Evolutionary conservation across 2,113 vertebrate genomes (phyloP).

Genomic region (Riparia riparia): DNA sequence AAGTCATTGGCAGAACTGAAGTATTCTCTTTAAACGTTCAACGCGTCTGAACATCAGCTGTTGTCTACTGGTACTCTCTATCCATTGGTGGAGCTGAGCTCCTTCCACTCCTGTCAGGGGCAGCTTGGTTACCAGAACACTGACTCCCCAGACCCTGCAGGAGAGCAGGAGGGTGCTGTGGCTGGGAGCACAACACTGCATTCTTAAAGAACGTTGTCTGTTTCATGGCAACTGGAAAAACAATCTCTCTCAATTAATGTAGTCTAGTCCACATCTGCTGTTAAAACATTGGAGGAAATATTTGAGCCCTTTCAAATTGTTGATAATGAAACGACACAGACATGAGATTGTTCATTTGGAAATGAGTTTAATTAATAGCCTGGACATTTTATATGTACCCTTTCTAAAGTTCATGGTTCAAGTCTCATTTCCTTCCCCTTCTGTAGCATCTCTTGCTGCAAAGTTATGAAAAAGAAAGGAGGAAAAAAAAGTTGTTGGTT

Average conservation of each 20-base stretch:
- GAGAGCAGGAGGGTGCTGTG: conserved; percentile 48
- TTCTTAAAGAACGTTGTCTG: conserved; percentile 63
- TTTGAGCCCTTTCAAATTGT: conserved; percentile 47
- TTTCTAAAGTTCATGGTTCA: conserved; percentile 16
- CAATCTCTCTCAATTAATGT: conserved; percentile 71
- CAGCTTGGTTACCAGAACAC: conserved; percentile 14
- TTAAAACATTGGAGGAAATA: conserved; percentile 57
- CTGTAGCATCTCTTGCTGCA: background rate
- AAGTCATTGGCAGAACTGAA: background rate
- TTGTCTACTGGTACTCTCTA: background rate
- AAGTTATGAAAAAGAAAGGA: background rate
- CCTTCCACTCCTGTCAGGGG: background rate
- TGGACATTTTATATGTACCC: conserved; percentile 3
- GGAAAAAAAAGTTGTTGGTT: background rate
- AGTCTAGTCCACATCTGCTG: conserved; percentile 68
- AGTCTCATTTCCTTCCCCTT: background rate
- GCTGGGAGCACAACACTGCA: conserved; percentile 45
- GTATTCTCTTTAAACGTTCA: background rate
- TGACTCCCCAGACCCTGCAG: conserved; percentile 33
- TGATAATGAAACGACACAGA: conserved; percentile 44
- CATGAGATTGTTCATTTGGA: conserved; percentile 52
- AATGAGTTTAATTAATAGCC: conserved; percentile 57
- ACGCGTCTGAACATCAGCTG: background rate
- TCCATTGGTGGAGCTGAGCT: background rate
- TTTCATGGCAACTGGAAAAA: conserved; percentile 77